These are phyloP conservation scores for Xyrichtys novacula DNA, from an alignment of 2,797 vertebrate genomes.

Conservation along the genomic window DNA sequence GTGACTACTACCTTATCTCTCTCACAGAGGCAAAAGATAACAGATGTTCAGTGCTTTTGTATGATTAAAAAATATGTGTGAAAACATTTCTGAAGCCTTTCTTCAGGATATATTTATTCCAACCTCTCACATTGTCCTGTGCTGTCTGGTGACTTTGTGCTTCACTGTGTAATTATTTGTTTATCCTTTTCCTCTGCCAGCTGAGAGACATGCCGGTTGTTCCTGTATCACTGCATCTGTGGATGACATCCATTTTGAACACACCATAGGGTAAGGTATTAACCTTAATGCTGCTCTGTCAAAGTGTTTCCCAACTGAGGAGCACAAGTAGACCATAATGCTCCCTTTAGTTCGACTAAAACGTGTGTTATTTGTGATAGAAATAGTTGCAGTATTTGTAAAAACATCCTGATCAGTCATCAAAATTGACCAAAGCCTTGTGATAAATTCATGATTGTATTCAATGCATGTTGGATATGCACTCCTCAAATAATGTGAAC, in stretches of 20 bases:
- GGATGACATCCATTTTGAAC: conserved; percentile 98
- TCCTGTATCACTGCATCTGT: conserved; percentile 97
- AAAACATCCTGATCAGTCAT: not conserved
- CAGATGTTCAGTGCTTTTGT: no score
- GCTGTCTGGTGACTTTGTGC: conserved; percentile 9
- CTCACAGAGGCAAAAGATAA: no score
- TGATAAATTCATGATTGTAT: not conserved
- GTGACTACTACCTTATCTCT: no score
- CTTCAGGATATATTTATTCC: no score
- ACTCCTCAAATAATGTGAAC: not conserved
- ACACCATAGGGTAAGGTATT: conserved; percentile 91
- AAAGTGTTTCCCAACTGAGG: not conserved
- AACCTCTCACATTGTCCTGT: not conserved
- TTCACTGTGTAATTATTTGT: conserved; percentile 16
- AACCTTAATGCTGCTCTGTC: not conserved
- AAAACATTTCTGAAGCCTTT: no score
- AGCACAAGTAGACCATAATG: not conserved
- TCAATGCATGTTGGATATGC: not conserved
- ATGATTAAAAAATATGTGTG: no score
- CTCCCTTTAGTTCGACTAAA: no score
- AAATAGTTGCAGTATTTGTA: not conserved
- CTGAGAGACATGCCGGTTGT: conserved; percentile 94
- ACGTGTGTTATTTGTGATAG: not conserved
- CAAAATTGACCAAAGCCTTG: not conserved
- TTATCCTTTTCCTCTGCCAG: conserved; percentile 75